These are phyloP conservation scores for Naja naja DNA, from an alignment of 2,113 vertebrate genomes.

Conservation along the genomic window DNA sequence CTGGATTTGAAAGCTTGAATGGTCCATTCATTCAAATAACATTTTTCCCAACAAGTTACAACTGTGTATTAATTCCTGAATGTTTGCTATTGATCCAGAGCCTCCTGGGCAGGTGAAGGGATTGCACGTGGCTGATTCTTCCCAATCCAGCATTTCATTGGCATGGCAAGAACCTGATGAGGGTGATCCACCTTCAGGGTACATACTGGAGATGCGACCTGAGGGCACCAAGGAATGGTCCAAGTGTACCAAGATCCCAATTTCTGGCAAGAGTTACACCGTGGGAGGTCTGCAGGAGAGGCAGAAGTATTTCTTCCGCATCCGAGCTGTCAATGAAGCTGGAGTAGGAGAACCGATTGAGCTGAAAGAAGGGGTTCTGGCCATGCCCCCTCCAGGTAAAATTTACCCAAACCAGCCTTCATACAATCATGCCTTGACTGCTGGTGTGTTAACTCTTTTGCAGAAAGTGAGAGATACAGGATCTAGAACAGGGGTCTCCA, in stretches of 20 bases:
- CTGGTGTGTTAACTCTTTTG: not conserved
- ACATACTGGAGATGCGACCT: constrained; percentile 62
- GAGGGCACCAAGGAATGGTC: constrained; percentile 66
- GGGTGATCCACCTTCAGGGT: constrained; percentile 61
- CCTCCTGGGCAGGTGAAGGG: constrained; percentile 65
- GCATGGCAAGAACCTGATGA: constrained; percentile 57
- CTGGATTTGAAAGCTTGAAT: not conserved
- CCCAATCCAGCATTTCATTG: constrained; percentile 69
- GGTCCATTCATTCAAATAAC: not conserved
- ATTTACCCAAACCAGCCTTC: not conserved
- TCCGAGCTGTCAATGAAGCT: constrained; percentile 65
- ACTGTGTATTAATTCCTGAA: not conserved
- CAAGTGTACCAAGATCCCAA: constrained; percentile 65
- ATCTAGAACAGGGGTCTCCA: not conserved
- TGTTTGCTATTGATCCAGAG: constrained; percentile 50
- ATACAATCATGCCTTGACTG: not conserved
- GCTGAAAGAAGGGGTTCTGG: constrained; percentile 55
- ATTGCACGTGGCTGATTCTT: constrained; percentile 63
- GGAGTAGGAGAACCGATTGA: constrained; percentile 58
- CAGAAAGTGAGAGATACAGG: not conserved
- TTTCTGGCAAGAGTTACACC: constrained; percentile 60
- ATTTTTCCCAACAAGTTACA: not conserved
- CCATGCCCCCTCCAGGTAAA: constrained; percentile 69
- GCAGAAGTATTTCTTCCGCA: constrained; percentile 68
- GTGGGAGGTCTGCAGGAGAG: constrained; percentile 65